Percentiles rank a stretch among this genome's conserved stretches.
Evolutionary conservation across 1,140 invertebrate species (phyloP).

Genomic region (Apis mellifera): DNA sequence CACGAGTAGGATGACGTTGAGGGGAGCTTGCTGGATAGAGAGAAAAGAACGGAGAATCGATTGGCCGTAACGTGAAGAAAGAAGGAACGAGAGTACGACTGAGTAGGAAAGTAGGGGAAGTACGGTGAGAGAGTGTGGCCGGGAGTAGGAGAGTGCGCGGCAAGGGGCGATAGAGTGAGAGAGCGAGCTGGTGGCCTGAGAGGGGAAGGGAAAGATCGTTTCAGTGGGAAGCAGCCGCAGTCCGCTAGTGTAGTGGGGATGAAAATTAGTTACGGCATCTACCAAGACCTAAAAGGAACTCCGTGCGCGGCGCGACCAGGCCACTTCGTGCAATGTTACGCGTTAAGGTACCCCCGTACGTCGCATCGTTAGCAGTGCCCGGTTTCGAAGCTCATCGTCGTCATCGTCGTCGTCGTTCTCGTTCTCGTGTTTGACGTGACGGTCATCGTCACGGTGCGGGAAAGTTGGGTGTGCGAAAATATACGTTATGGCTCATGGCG

Average conservation of each 20-base stretch:
- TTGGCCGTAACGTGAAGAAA: not conserved
- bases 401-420: constrained; percentile 68
- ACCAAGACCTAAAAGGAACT: constrained; percentile 78
- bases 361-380: constrained; percentile 65
- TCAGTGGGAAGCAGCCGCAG: constrained; percentile 73
- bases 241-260: constrained; percentile 71
- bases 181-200: constrained; percentile 28
- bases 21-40: constrained; percentile 44
- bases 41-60: constrained; percentile 30
- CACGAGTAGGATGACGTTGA: constrained; percentile 46
- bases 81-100: constrained; percentile 11
- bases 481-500: constrained; percentile 83
- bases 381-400: constrained; percentile 62
- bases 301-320: constrained; percentile 71
- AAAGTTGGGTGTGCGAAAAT: constrained; percentile 58
- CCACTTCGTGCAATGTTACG: constrained; percentile 79
- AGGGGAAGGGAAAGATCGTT: constrained; percentile 63
- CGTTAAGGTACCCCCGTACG: constrained; percentile 73
- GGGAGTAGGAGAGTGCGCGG: constrained; percentile 44
- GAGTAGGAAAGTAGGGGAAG: constrained; percentile 27
- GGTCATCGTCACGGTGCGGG: constrained; percentile 45
- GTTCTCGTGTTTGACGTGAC: constrained; percentile 70
- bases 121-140: constrained; percentile 27
- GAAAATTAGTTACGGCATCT: constrained; percentile 80
- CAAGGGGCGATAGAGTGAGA: constrained; percentile 33